These are phyloP conservation scores for Andrena flavipes DNA, from an alignment of 2,888 invertebrate genomes.

Conservation along the genomic window DNA sequence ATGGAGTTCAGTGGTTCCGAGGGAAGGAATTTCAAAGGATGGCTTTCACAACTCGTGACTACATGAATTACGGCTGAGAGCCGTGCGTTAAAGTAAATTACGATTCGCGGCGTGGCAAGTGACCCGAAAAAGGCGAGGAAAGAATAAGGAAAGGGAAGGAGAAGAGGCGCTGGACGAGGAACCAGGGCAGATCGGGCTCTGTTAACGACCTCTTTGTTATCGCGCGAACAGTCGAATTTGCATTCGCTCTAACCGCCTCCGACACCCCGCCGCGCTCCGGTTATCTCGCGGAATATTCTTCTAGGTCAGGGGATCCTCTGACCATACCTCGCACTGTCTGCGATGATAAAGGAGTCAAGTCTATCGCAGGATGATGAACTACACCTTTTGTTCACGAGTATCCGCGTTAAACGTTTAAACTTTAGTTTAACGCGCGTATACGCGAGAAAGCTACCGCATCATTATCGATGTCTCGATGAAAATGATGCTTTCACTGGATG, in stretches of 20 bases:
- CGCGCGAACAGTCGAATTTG: slow-evolving; percentile 49
- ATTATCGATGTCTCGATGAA: background rate
- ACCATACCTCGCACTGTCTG: background rate
- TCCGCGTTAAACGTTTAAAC: slow-evolving; percentile 15
- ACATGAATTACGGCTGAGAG: slow-evolving; percentile 39
- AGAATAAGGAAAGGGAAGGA: slow-evolving; percentile 18
- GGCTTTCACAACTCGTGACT: slow-evolving; percentile 15
- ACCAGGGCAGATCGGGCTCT: slow-evolving; percentile 30
- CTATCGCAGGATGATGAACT: background rate
- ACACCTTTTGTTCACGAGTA: background rate
- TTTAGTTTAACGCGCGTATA: background rate
- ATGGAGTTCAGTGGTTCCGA: background rate
- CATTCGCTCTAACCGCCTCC: slow-evolving; percentile 30
- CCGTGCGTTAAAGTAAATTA: slow-evolving; percentile 51
- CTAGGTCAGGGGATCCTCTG: slow-evolving; percentile 36
- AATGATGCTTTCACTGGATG: background rate
- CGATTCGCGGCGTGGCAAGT: slow-evolving; percentile 37
- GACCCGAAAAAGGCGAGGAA: slow-evolving; percentile 33
- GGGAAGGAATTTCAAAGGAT: slow-evolving; percentile 7
- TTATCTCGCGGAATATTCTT: slow-evolving; percentile 41
- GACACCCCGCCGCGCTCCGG: background rate
- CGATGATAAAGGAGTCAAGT: slow-evolving; percentile 16
- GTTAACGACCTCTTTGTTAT: slow-evolving; percentile 60
- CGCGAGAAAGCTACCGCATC: background rate
- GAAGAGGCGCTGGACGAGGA: background rate